These are phyloP conservation scores for Arnoldichthys spilopterus DNA, from an alignment of 2,797 vertebrate genomes.

Conservation along the genomic window DNA sequence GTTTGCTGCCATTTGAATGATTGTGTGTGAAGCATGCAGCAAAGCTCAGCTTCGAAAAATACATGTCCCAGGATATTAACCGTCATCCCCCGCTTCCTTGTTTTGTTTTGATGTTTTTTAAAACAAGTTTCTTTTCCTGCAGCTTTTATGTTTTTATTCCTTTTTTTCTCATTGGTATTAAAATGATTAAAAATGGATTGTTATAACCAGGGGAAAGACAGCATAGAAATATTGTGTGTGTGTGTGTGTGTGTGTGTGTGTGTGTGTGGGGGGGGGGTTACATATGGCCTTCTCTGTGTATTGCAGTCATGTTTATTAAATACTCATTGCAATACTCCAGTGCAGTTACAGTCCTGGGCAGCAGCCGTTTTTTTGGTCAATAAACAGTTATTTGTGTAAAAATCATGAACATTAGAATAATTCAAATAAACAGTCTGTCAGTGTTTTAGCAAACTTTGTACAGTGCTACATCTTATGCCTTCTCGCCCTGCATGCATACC, in stretches of 20 bases:
- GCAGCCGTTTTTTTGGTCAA: too few species aligned
- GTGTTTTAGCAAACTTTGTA: too few species aligned
- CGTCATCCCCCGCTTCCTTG: constrained; percentile 34
- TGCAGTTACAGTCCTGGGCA: too few species aligned
- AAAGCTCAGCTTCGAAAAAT: constrained; percentile 32
- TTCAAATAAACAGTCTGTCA: too few species aligned
- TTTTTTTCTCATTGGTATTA: constrained; percentile 10
- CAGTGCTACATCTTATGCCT: too few species aligned
- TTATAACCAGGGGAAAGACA: constrained; percentile 8
- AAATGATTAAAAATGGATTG: constrained; percentile 18
- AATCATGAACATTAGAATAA: too few species aligned
- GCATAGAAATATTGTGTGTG: background rate
- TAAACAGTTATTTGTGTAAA: too few species aligned
- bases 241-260: background rate
- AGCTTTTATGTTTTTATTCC: background rate
- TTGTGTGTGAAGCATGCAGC: constrained; percentile 40
- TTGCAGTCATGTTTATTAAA: too few species aligned
- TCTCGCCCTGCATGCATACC: too few species aligned
- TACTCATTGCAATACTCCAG: too few species aligned
- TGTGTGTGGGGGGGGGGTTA: too few species aligned
- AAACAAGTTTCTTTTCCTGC: constrained; percentile 1
- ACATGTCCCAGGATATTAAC: constrained; percentile 51
- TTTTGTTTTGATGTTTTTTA: constrained; percentile 40
- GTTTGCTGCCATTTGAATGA: constrained; percentile 45
- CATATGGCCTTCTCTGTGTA: too few species aligned